Evolutionary conservation across 2,888 invertebrate species (phyloP), one percentile per base, ranked within the genome.

Genomic region (Cantharis rufa): DNA sequence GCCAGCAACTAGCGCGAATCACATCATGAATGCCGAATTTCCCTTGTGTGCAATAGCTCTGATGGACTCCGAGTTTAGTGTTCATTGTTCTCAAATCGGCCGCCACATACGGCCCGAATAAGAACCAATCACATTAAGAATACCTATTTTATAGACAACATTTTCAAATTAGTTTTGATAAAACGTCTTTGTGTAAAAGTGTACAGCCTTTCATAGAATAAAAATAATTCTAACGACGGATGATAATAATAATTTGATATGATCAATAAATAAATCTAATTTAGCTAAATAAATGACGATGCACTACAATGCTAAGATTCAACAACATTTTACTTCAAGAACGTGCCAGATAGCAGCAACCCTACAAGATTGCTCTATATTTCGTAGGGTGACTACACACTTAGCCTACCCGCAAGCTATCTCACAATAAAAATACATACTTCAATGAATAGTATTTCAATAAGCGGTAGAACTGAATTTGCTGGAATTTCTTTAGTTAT

Each of bases 11-110:
- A 84, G 84, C 84, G 84, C 84, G 85, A 85, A 85, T 85, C 86
- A 86, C 85, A 85, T 85, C 85, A 86, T 86, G 86, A 85, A 86
- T 86, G 85, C 85, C 82, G 84, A 85, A 86, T 86, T 86, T 86
- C 86, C 86, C 86, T 76, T 81, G 86, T 82, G 86, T 80, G 84
- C 85, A 84, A 85, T 86, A 84, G 84, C 83, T 84, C 84, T 85
- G 85, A 85, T 85, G 83, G 85, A 84, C 84, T 85, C 85, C 83
- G 83, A 83, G 83, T 83, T 83, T 82, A 81, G 79, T 79, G 81
- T 78, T 83, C 82, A 83, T 84, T 84, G 83, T 84, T 83, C 82
- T 79, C 79, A 48, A 48, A 48, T 78, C 71, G 73, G 76, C 72
- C 74, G 70, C 74, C 80, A 80, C 79, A 80, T 74, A 79, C 74